These are phyloP conservation scores for Apostichopus leukothele DNA, from an alignment of 53 echinoderm and acorn worm genomes.

Conservation along the genomic window DNA sequence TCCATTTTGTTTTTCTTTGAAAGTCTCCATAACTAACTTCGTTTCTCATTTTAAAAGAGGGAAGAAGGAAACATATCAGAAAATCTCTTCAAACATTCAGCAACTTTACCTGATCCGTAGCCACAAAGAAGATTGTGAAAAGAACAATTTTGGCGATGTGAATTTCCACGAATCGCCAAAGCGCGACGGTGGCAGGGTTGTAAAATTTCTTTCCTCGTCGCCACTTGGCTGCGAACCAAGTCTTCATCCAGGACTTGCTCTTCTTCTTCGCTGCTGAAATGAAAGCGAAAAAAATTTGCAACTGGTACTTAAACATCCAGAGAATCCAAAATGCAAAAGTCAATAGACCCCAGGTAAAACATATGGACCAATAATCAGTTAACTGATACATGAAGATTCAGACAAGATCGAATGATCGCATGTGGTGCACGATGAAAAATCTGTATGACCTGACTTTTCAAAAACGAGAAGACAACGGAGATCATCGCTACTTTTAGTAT, in stretches of 20 bases:
- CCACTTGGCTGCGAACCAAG: constrained; percentile 51
- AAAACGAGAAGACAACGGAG: too few species aligned
- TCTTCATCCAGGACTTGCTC: constrained; percentile 68
- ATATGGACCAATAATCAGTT: too few species aligned
- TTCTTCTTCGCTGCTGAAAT: background rate
- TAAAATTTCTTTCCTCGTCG: constrained; percentile 57
- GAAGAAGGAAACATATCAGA: background rate
- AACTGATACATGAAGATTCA: too few species aligned
- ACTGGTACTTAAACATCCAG: too few species aligned
- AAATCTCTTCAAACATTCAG: background rate
- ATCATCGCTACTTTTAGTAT: too few species aligned
- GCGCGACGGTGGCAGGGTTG: constrained; percentile 48
- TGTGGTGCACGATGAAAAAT: too few species aligned
- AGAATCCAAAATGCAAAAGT: too few species aligned
- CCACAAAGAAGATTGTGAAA: constrained; percentile 76
- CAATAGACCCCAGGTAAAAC: too few species aligned
- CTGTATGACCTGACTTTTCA: too few species aligned
- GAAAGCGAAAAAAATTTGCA: background rate
- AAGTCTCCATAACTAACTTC: background rate
- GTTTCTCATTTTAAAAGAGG: background rate
- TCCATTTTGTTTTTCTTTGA: too few species aligned
- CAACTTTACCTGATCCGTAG: constrained; percentile 60
- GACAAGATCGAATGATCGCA: too few species aligned
- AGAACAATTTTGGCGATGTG: constrained; percentile 93
- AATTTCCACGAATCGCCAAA: constrained; percentile 88